Conservation (phyloP, 2,888 invertebrate genomes). For the Leptinotarsa rubiginosa region DNA sequence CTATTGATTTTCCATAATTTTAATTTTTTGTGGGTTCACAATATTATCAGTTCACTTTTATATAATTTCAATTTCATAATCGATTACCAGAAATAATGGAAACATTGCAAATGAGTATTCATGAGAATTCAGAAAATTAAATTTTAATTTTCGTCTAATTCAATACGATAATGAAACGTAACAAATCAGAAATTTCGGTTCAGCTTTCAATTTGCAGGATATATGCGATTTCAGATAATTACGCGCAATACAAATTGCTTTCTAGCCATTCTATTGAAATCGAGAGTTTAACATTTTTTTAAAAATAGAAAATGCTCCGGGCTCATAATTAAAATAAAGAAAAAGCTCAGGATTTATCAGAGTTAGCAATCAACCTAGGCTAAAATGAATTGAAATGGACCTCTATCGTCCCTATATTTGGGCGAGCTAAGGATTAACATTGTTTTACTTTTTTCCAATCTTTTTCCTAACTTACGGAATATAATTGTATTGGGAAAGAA, state of each 20-base stretch:
- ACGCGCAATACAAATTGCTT: neutral
- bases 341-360: too few relatives aligned
- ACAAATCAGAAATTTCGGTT: conserved; percentile 15
- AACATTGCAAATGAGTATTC: neutral
- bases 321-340: too few relatives aligned
- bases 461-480: too few relatives aligned
- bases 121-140: neutral
- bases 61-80: conserved; percentile 6
- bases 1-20: too few relatives aligned
- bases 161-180: conserved; percentile 6
- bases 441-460: too few relatives aligned
- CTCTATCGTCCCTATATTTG: too few relatives aligned
- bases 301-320: neutral
- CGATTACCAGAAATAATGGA: neutral
- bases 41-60: neutral
- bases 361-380: too few relatives aligned
- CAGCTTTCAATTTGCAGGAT: conserved; percentile 1
- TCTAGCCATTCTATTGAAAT: neutral
- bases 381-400: too few relatives aligned
- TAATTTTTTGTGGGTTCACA: too few relatives aligned
- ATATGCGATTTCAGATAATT: neutral
- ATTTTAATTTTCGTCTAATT: neutral
- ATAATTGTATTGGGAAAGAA: too few relatives aligned
- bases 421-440: too few relatives aligned
- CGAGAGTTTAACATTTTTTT: neutral